Evolutionary conservation across 2,797 vertebrate genomes (phyloP), one percentile per base, ranked within the genome.

Genomic region (Holocentrus rufus): DNA sequence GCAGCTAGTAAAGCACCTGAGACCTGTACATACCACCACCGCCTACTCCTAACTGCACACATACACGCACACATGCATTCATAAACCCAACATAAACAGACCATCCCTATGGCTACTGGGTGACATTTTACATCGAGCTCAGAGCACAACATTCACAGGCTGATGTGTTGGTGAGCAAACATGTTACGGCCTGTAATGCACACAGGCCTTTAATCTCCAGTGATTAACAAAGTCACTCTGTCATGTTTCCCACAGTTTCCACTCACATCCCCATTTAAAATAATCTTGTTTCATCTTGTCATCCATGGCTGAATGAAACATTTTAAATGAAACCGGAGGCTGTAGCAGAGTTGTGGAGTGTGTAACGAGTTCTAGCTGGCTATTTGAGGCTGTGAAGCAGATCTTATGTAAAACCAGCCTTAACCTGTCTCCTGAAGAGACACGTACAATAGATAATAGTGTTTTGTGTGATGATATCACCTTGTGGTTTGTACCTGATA

Each of bases 1-100:
- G 69, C 87, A 85, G 79, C 59, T 88, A 86, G 85, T 84, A 81
- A 83, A 90, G 58, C 71, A 66, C 74, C 31, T 46, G 81, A 72
- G 83, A 71, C 66, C 58, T 64, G 47, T 10, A 54, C 50, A 55
- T 20, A 20, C 34, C 42, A 63, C 65, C 49, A 54, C 56, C 69
- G 67, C 3, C 54, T 46, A 46, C 66, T 39, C 34, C 59, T 53
- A 4, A 31, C 11, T 52, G 36, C 72, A 67, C 30, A 56, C 65
- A 65, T 1, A 47, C 42, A 6, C 14, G 15, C 39, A 18, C 54
- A 47, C 54, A 34, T 39, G 13, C 22, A n/a, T 20, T 46, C 39
- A 25, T 34, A 50, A 42, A 47, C 36, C 15, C 39, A 36, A 49
- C 47, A 72, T 59, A 47, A 81, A 82, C 61, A 78, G 47, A 44